Percentiles rank a stretch among this genome's conserved stretches.
Conservation (phyloP, 1,140 invertebrate genomes). For the Bombus turneri region DNA sequence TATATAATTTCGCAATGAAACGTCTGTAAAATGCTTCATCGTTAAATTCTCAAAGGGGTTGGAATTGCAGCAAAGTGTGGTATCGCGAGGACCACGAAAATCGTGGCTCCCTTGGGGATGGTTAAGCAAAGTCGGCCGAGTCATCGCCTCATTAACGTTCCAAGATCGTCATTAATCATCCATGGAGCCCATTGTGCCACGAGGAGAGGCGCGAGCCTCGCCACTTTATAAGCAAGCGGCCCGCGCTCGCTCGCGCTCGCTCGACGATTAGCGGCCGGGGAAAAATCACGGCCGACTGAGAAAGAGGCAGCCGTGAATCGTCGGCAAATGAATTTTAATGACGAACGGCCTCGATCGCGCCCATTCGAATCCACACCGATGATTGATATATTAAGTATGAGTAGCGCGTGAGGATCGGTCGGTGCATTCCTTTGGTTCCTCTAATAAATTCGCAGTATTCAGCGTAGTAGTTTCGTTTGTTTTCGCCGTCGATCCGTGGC, state of each 20-base stretch:
- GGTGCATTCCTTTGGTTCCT: conserved; percentile 23
- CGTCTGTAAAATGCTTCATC: neutral
- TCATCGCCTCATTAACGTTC: conserved; percentile 70
- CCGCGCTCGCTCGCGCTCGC: conserved; percentile 16
- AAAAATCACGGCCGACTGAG: conserved; percentile 44
- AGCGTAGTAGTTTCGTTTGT: neutral
- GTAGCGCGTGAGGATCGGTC: neutral
- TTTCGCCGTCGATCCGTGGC: neutral
- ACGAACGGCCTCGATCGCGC: conserved; percentile 56
- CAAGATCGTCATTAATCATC: conserved; percentile 67
- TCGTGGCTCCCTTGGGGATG: conserved; percentile 3
- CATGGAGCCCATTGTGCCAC: conserved; percentile 31
- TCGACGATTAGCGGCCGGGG: conserved; percentile 41
- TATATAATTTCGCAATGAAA: neutral
- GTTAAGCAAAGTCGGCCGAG: conserved; percentile 56
- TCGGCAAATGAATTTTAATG: conserved; percentile 71
- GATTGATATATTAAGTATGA: conserved; percentile 63
- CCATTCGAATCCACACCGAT: conserved; percentile 42
- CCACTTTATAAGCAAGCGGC: conserved; percentile 44
- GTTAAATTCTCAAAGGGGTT: neutral
- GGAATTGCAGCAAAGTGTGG: too few relatives aligned
- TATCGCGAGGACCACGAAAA: conserved; percentile 10
- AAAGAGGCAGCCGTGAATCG: conserved; percentile 59
- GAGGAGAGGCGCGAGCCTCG: conserved; percentile 47
- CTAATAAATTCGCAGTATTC: conserved; percentile 13